Evolutionary conservation across 2,797 vertebrate genomes (phyloP), one percentile per base, ranked within the genome.

Genomic region (Spatula clypeata): DNA sequence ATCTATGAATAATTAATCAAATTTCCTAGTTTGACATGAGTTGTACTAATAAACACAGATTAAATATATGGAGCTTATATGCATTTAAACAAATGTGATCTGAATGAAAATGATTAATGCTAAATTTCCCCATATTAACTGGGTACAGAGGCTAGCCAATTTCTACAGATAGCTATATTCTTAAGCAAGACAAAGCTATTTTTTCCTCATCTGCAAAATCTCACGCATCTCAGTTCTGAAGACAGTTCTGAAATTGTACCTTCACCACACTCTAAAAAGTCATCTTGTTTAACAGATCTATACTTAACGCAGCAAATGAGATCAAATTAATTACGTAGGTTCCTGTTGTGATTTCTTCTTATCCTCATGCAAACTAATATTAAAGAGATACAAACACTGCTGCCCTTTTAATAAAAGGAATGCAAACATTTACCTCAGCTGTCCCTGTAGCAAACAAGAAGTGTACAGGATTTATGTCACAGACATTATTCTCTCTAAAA

Each of bases 381-480:
- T 49, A 79, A 83, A 87, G 66, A 61, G 23, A 84, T 76, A 47
- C 18, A 88, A 87, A 79, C 27, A 32, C 6, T 66, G 79, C 8
- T 65, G 45, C 12, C 44, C 16, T 55, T 83, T 92, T 64, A 13
- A 36, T 51, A 95, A 64, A 92, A 92, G n/a, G 16, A 72, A 90
- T 66, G 81, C 1, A 62, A 73, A 66, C 4, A 60, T 91, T 97
- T 97, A 99, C 99, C 99, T 99, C 99, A 69, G 98, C 83, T 0
- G 99, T 99, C 74, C 99, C 99, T 58, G 99, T 97, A 89, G 99
- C 99, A 83, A 99, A 99, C 92, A 99, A 98, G 77, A 99, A 99
- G 97, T 99, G 99, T 17, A 98, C 97, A 8, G 98, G 97, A 96
- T 99, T 99, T 97, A 99, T 99, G 97, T 99, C 99, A 49, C 99